phyloP scores from a whole-genome alignment of 1,140 invertebrate species.

The Drosophila neocordata region DNA sequence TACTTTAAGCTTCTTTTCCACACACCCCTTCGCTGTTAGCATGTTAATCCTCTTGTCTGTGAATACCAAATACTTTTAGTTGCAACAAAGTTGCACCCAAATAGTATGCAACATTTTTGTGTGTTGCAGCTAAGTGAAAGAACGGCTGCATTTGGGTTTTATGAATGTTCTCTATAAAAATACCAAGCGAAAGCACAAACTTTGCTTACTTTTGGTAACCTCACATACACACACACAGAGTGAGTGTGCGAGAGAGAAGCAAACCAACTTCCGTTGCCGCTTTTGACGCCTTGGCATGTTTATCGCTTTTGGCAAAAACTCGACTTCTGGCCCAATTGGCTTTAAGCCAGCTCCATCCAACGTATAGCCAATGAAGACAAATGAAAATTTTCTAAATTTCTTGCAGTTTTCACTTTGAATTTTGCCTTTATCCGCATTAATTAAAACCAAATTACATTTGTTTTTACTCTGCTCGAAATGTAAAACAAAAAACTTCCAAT shows the following conservation, averaged over 20 bases:
- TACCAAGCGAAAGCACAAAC: conserved; percentile 13
- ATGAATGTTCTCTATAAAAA: conserved; percentile 11
- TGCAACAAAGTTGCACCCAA: conserved; percentile 12
- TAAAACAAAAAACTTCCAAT: conserved; percentile 46
- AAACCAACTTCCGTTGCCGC: conserved; percentile 6
- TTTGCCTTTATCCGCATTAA: conserved; percentile 57
- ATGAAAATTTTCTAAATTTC: conserved; percentile 17
- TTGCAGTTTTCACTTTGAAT: conserved; percentile 3
- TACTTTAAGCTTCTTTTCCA: background rate
- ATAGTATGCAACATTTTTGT: conserved; percentile 16
- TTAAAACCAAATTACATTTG: conserved; percentile 72
- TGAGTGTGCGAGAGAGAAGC: background rate
- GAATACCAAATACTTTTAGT: background rate
- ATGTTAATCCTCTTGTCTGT: background rate
- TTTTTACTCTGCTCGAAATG: conserved; percentile 15
- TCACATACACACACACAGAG: background rate
- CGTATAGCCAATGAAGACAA: background rate
- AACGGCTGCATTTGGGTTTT: conserved; percentile 11
- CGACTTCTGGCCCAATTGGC: conserved; percentile 13
- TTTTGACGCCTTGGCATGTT: conserved; percentile 19
- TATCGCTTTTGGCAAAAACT: conserved; percentile 8
- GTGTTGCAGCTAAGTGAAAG: conserved; percentile 1
- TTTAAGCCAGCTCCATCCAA: background rate
- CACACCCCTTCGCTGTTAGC: background rate
- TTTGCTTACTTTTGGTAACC: conserved; percentile 9